A percentile compares a stretch with the other conserved stretches of the same genome.
Conservation (phyloP, 2,888 invertebrate species). For the Diadegma fenestrale region DNA sequence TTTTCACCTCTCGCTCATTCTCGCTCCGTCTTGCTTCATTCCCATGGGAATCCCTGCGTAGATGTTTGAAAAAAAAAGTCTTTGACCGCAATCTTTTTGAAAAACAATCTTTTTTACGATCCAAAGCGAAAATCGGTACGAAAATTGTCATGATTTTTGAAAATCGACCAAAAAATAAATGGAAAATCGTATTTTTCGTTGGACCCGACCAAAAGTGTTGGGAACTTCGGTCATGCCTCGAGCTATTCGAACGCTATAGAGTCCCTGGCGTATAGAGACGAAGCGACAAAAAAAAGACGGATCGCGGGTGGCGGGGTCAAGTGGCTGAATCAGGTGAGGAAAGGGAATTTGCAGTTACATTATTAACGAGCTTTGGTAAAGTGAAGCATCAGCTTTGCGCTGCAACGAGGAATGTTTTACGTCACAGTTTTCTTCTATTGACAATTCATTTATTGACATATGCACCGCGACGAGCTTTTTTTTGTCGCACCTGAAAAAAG, state of each 20-base stretch:
- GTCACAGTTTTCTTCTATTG: background rate
- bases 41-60: background rate
- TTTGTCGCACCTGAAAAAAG: too few relatives aligned
- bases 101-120: too few relatives aligned
- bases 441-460: background rate
- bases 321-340: background rate
- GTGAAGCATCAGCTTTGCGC: background rate
- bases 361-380: background rate
- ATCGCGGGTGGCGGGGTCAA: background rate
- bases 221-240: background rate
- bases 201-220: too few relatives aligned
- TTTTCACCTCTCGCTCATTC: background rate
- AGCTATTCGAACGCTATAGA: background rate
- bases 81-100: too few relatives aligned
- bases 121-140: too few relatives aligned
- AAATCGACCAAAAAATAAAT: too few relatives aligned
- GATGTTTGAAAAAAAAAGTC: background rate
- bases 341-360: background rate
- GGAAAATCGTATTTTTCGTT: too few relatives aligned
- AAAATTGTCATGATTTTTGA: too few relatives aligned
- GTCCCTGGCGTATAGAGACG: background rate
- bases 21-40: background rate
- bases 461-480: too few relatives aligned
- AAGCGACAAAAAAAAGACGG: background rate
- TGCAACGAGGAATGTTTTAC: background rate